Percentiles rank a stretch among this genome's conserved stretches.
Evolutionary conservation across 1,140 invertebrate species (phyloP).

Genomic region (Zophobas atratus): DNA sequence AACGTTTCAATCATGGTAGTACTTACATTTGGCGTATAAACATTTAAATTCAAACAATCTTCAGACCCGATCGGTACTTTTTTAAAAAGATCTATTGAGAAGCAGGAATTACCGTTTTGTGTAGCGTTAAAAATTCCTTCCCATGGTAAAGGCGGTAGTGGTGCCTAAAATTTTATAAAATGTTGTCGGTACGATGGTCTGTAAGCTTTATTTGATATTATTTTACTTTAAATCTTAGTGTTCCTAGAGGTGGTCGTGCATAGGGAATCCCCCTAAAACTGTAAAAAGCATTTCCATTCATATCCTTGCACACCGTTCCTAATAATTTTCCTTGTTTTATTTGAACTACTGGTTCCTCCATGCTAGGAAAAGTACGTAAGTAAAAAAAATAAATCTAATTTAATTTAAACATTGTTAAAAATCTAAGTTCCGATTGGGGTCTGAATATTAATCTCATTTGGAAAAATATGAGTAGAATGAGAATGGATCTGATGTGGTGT

Average conservation of each 20-base stretch:
- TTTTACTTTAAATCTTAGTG: conserved; percentile 75
- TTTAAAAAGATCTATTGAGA: conserved; percentile 66
- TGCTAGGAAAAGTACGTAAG: neutral
- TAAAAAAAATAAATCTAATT: neutral
- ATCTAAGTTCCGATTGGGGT: too few species aligned
- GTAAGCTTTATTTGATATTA: neutral
- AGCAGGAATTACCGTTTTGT: conserved; percentile 67
- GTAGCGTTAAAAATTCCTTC: conserved; percentile 70
- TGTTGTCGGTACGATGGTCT: neutral
- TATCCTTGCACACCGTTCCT: conserved; percentile 4
- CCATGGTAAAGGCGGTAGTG: conserved; percentile 71
- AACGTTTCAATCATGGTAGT: neutral
- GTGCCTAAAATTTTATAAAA: conserved; percentile 67
- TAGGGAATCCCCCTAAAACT: conserved; percentile 78
- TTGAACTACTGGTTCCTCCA: neutral
- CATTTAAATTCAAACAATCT: conserved; percentile 89
- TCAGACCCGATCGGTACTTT: conserved; percentile 70
- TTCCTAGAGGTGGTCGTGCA: conserved; percentile 79
- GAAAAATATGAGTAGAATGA: too few species aligned
- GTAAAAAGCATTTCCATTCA: conserved; percentile 63
- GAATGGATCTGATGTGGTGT: too few species aligned
- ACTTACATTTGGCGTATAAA: conserved; percentile 78
- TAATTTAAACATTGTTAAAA: too few species aligned
- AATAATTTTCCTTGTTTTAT: conserved; percentile 29
- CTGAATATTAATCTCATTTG: too few species aligned